Evolutionary conservation across 1,140 invertebrate genomes (phyloP).

Genomic region (Marisa cornuarietis): DNA sequence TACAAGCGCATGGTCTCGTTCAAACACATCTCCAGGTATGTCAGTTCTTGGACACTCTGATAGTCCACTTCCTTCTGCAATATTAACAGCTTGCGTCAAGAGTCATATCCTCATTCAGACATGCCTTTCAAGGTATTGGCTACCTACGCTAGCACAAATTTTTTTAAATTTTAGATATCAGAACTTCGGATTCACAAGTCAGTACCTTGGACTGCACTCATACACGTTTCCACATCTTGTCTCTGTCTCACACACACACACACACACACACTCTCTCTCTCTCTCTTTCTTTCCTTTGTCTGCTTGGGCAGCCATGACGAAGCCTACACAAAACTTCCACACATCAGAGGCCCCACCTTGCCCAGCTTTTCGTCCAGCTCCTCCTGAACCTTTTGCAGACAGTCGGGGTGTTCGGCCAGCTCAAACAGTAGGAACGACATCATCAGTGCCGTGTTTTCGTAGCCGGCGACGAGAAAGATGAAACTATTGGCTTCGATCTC

Average conservation of each 20-base stretch:
- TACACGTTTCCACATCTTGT: too few species aligned
- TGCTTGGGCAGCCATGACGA: too few species aligned
- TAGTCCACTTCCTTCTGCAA: constrained; percentile 59
- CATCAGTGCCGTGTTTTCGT: constrained; percentile 72
- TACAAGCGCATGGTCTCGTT: constrained; percentile 62
- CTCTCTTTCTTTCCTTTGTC: too few species aligned
- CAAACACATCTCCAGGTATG: constrained; percentile 61
- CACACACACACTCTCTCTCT: background rate
- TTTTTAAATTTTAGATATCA: too few species aligned
- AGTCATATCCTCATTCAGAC: too few species aligned
- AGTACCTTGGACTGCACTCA: background rate
- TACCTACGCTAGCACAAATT: too few species aligned
- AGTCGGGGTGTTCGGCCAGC: constrained; percentile 70
- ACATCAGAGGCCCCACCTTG: too few species aligned
- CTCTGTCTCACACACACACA: background rate
- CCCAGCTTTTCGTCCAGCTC: constrained; percentile 67
- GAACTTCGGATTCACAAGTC: too few species aligned
- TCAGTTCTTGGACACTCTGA: constrained; percentile 56
- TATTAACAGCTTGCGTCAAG: background rate
- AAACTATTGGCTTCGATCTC: constrained; percentile 75
- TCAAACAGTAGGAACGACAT: constrained; percentile 70
- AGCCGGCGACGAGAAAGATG: constrained; percentile 76
- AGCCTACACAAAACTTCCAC: too few species aligned
- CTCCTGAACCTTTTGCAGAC: constrained; percentile 70
- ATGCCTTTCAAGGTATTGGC: too few species aligned